Percentiles rank a stretch among this genome's conserved stretches.
These are phyloP conservation scores for Hydractinia echinata DNA, from an alignment of 30 jellyfish, hydroid and myxozoan species.

Conservation along the genomic window DNA sequence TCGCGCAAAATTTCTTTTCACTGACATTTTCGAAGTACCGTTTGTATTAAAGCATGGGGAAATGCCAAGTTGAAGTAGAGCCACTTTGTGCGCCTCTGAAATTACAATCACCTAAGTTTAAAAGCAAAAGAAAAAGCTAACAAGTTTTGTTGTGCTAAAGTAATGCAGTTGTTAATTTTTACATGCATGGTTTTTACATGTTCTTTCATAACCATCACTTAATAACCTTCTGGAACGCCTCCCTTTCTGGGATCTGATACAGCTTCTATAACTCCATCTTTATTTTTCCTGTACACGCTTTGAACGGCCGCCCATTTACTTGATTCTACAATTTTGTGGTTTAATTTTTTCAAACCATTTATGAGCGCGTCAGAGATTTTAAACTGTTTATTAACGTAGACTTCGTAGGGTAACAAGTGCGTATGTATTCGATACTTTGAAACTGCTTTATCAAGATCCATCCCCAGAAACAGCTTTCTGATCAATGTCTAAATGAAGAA, in stretches of 20 bases:
- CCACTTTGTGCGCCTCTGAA: too few relatives aligned
- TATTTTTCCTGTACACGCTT: slow-evolving; percentile 47
- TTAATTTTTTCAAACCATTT: slow-evolving; percentile 57
- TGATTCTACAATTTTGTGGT: slow-evolving; percentile 44
- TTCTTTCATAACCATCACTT: too few relatives aligned
- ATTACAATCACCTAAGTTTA: too few relatives aligned
- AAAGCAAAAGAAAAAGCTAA: too few relatives aligned
- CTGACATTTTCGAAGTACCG: too few relatives aligned
- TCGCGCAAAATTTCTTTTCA: too few relatives aligned
- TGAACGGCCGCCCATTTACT: slow-evolving; percentile 53
- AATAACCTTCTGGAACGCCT: slow-evolving; percentile 73
- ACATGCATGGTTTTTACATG: too few relatives aligned
- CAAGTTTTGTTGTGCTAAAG: too few relatives aligned
- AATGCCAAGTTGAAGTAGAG: too few relatives aligned
- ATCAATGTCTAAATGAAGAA: not conserved
- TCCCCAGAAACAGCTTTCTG: slow-evolving; percentile 55
- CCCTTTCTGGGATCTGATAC: slow-evolving; percentile 82
- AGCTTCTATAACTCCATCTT: slow-evolving; percentile 44
- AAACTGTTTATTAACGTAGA: slow-evolving; percentile 30
- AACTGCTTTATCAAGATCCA: slow-evolving; percentile 66
- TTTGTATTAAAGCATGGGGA: too few relatives aligned
- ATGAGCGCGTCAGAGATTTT: slow-evolving; percentile 37
- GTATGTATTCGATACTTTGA: slow-evolving; percentile 63
- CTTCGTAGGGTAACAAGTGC: slow-evolving; percentile 45
- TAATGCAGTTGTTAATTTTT: too few relatives aligned